phyloP scores from a whole-genome alignment of 1,140 invertebrate genomes.

The Lasioglossum albipes region DNA sequence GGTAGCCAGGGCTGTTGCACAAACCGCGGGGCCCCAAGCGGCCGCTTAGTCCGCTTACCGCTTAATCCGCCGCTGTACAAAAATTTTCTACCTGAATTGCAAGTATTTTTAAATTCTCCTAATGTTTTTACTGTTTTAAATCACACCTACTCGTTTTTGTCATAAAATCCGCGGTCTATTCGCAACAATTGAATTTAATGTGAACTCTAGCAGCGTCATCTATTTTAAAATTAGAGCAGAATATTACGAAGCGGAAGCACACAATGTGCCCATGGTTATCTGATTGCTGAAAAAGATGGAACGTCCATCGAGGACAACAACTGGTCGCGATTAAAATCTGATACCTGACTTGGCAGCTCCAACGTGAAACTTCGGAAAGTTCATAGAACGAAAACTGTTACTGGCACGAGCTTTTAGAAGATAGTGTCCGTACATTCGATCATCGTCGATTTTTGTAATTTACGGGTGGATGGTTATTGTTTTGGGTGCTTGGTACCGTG shows the following conservation, averaged over 20 bases:
- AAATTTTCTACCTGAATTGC: too few relatives aligned
- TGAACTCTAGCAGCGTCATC: too few relatives aligned
- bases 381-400: constrained; percentile 22
- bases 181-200: too few relatives aligned
- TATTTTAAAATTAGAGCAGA: too few relatives aligned
- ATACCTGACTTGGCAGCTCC: not conserved
- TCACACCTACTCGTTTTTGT: too few relatives aligned
- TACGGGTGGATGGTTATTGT: not conserved
- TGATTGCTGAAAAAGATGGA: not conserved
- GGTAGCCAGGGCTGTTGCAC: too few relatives aligned
- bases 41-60: too few relatives aligned
- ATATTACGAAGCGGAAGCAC: not conserved
- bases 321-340: constrained; percentile 17
- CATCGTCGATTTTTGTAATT: constrained; percentile 13
- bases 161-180: too few relatives aligned
- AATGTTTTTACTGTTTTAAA: too few relatives aligned
- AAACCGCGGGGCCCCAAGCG: too few relatives aligned
- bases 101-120: too few relatives aligned
- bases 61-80: too few relatives aligned
- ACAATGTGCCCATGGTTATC: not conserved
- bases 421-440: not conserved
- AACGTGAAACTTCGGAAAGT: constrained; percentile 10
- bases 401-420: constrained; percentile 35
- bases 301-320: not conserved
- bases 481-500: not conserved